Evolutionary conservation across 2,888 invertebrate genomes (phyloP).

Genomic region (Yponomeuta sedellus): DNA sequence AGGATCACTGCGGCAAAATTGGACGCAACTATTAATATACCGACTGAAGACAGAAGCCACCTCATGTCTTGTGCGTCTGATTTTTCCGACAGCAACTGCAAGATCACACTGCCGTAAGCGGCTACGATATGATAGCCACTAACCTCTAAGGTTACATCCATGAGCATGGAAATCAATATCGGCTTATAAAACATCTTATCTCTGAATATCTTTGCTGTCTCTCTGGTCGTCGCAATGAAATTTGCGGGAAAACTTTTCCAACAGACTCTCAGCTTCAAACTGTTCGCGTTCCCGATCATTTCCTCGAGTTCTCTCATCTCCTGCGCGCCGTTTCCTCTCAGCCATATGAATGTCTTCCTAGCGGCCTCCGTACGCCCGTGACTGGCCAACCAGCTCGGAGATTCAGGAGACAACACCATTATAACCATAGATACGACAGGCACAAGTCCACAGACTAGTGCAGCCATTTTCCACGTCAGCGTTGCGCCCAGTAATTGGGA

Average conservation of each 20-base stretch:
- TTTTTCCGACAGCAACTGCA: slow-evolving; percentile 8
- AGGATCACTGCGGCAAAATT: not conserved
- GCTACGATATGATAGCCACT: slow-evolving; percentile 27
- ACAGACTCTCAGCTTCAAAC: not conserved
- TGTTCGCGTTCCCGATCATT: not conserved
- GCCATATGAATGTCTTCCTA: not conserved
- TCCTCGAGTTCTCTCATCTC: not conserved
- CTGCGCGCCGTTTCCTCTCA: not conserved
- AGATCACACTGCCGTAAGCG: slow-evolving; percentile 22
- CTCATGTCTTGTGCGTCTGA: not conserved
- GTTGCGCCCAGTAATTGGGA: not conserved
- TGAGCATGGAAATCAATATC: not conserved
- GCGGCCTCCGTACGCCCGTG: not conserved
- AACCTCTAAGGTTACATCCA: not conserved
- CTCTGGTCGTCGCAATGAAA: not conserved
- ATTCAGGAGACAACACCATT: not conserved
- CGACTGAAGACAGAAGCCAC: slow-evolving; percentile 1
- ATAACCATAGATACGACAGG: not conserved
- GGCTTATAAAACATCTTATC: not conserved
- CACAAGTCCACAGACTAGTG: not conserved
- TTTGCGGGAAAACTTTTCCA: too few species aligned
- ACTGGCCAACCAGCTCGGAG: not conserved
- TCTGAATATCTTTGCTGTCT: not conserved
- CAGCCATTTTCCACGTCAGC: not conserved
- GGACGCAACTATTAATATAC: slow-evolving; percentile 2